Conservation (phyloP, 2,888 invertebrate species). For the Drosophila parthenogenetica region DNA sequence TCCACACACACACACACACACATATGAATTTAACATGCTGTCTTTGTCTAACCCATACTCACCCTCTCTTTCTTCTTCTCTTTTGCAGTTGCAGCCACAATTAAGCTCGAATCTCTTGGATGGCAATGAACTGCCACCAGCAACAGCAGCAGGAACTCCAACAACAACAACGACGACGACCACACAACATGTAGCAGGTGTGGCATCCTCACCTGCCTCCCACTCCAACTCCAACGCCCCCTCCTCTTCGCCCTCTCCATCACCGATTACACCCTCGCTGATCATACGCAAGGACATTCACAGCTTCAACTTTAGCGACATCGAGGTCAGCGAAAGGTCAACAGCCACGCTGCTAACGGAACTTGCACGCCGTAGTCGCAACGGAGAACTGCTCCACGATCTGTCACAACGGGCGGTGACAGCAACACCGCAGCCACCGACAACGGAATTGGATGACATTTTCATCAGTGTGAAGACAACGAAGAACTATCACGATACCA, state of each 20-base stretch:
- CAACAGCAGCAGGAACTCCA: constrained; percentile 2
- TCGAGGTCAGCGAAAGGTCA: constrained; percentile 83
- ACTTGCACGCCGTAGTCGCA: constrained; percentile 82
- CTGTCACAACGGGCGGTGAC: constrained; percentile 84
- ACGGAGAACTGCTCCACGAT: constrained; percentile 83
- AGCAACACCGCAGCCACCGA: constrained; percentile 86
- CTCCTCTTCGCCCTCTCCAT: constrained; percentile 31
- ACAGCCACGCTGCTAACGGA: constrained; percentile 78
- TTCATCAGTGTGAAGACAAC: constrained; percentile 98
- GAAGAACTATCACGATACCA: constrained; percentile 92
- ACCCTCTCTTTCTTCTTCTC: constrained; percentile 14
- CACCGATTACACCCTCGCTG: constrained; percentile 77
- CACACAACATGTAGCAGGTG: constrained; percentile 31
- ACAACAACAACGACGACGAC: constrained; percentile 36
- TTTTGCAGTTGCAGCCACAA: constrained; percentile 59
- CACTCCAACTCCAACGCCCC: constrained; percentile 51
- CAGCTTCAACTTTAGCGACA: constrained; percentile 85
- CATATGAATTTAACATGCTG: constrained; percentile 37
- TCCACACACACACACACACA: background rate
- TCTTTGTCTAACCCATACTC: constrained; percentile 7
- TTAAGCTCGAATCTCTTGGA: constrained; percentile 53
- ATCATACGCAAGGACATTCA: constrained; percentile 85
- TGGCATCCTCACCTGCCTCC: constrained; percentile 20
- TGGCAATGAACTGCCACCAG: constrained; percentile 62
- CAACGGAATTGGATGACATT: constrained; percentile 92